Evolutionary conservation across 1,140 invertebrate genomes (phyloP).

Genomic region (Brachionus rotundiformis): DNA sequence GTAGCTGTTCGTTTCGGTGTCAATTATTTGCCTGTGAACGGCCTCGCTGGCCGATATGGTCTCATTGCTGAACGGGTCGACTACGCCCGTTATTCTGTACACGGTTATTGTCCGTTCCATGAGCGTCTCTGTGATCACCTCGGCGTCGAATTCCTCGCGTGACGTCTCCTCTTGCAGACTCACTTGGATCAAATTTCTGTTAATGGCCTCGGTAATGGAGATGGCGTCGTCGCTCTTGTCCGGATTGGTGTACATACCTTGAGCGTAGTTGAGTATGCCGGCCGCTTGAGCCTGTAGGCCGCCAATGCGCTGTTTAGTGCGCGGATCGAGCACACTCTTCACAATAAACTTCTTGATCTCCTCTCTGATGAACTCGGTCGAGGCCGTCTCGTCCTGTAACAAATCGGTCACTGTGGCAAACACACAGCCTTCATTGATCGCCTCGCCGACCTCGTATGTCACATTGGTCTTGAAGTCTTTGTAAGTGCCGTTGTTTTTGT

Average conservation of each 20-base stretch:
- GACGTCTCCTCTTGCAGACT: conserved; percentile 16
- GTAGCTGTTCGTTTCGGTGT: conserved; percentile 51
- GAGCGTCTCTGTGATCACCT: conserved; percentile 49
- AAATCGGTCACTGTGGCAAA: conserved; percentile 50
- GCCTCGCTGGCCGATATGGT: conserved; percentile 37
- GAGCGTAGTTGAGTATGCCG: conserved; percentile 51
- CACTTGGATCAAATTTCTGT: conserved; percentile 22
- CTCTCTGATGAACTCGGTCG: conserved; percentile 37
- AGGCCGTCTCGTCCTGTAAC: not conserved
- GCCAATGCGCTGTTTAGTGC: not conserved
- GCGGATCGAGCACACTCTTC: conserved; percentile 50
- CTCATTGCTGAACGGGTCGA: conserved; percentile 46
- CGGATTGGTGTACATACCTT: conserved; percentile 51
- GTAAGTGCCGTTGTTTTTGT: conserved; percentile 50
- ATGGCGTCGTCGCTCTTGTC: not conserved
- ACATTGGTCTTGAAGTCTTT: conserved; percentile 47
- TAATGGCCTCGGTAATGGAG: conserved; percentile 39
- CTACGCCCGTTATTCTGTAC: conserved; percentile 14
- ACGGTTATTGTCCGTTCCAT: conserved; percentile 38
- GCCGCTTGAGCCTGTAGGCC: conserved; percentile 49
- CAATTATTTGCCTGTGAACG: conserved; percentile 26
- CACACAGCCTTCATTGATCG: conserved; percentile 51
- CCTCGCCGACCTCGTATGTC: conserved; percentile 48
- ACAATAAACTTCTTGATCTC: conserved; percentile 45
- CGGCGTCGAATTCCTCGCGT: conserved; percentile 45